Evolutionary conservation across 2,888 invertebrate species (phyloP), one percentile per base, ranked within the genome.

Genomic region (Hypercompe scribonia): DNA sequence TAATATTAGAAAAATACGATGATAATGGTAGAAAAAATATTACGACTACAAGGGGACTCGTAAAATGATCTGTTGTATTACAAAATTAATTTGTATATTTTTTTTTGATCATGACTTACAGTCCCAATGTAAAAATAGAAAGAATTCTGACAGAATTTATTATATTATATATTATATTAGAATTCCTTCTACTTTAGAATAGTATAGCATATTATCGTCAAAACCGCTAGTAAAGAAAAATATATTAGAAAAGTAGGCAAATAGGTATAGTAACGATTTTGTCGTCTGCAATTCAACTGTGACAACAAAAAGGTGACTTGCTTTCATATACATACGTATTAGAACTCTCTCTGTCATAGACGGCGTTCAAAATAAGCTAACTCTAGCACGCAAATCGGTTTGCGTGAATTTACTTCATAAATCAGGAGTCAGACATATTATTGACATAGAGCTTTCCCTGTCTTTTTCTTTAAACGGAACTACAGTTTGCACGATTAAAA

Each of bases 351-450:
- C 28, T 28, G 39, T 39, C 39, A 61, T 31, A 39, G 61, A 39
- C 36, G 21, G 8, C 61, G 28, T 28, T 39, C 36, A 58, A 69
- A 42, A 61, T 61, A 42, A 58, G 42, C 21, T 31, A 21, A 61
- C 69, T 39, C 7, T 39, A 31, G 36, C 69, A 69, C 61, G 69
- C 69, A 69, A 69, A 39, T 21, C 69, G 39, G 61, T 69, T 69
- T 61, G 69, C 69, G 69, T 69, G 69, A 69, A 61, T 69, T 42
- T 24, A 18, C 13, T 39, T 31, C 42, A 69, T 69, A 69, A 69
- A 69, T 69, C 69, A 69, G 5, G 15, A 58, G 61, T 24, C 24
- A 69, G 69, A 39, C 69, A 42, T 42, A 31, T 58, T 69, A 69
- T 69, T 69, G 69, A 61, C 61, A 69, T 61, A 69, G 42, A 54